Conservation (phyloP, 1,140 invertebrate species). For the Platyscapa corneri region DNA sequence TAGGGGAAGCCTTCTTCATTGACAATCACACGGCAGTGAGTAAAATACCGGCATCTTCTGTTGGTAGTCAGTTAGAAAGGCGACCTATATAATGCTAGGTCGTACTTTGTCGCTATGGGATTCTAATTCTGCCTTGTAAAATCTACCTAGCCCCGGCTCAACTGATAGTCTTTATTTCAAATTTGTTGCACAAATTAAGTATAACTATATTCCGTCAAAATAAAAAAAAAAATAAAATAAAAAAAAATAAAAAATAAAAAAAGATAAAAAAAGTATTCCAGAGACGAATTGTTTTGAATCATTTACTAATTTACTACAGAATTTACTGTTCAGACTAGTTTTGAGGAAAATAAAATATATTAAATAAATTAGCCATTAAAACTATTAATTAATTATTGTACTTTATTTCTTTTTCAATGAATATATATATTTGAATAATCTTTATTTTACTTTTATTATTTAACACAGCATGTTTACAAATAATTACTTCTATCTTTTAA, state of each 20-base stretch:
- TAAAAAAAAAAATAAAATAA: constrained; percentile 52
- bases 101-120: constrained; percentile 72
- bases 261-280: background rate
- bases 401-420: constrained; percentile 27
- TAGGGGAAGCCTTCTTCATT: constrained; percentile 74
- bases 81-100: constrained; percentile 73
- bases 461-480: constrained; percentile 43
- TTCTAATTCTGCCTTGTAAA: constrained; percentile 66
- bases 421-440: background rate
- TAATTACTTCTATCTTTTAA: background rate
- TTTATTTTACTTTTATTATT: constrained; percentile 22
- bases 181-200: constrained; percentile 38
- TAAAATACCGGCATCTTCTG: constrained; percentile 74
- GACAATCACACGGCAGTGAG: constrained; percentile 74
- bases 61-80: constrained; percentile 75
- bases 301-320: constrained; percentile 17
- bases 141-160: constrained; percentile 58
- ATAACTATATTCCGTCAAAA: constrained; percentile 19
- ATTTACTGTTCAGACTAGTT: constrained; percentile 22
- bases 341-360: constrained; percentile 32
- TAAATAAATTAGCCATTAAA: constrained; percentile 11
- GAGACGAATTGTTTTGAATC: background rate
- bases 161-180: constrained; percentile 37
- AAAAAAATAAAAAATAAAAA: constrained; percentile 45
- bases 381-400: constrained; percentile 19